Conservation (phyloP, 2,888 invertebrate species). For the Rhopalosiphum nymphaeae region DNA sequence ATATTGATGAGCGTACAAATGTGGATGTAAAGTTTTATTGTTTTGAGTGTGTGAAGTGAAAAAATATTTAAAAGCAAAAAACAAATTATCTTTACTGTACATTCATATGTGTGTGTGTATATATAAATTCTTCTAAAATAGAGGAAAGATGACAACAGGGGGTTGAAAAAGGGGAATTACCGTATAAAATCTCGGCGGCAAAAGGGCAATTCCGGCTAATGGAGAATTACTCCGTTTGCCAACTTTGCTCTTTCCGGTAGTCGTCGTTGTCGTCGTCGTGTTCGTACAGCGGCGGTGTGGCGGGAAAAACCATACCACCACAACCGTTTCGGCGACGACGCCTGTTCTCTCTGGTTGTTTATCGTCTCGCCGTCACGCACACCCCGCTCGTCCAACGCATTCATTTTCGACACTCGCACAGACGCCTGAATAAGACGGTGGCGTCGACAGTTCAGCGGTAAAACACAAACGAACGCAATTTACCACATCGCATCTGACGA, state of each 20-base stretch:
- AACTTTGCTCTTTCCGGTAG: constrained; percentile 63
- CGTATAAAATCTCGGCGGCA: constrained; percentile 46
- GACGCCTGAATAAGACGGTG: not conserved
- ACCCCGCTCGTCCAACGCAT: not conserved
- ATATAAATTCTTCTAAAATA: not conserved
- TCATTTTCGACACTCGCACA: not conserved
- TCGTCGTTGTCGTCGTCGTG: not conserved
- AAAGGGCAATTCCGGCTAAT: constrained; percentile 62
- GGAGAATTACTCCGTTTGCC: constrained; percentile 62
- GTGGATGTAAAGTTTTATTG: not conserved
- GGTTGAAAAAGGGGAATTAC: not conserved
- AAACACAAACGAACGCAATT: not conserved
- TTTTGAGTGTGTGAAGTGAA: not conserved
- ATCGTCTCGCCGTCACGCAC: not conserved
- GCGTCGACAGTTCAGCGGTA: not conserved
- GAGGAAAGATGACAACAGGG: not conserved
- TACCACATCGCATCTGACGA: not conserved
- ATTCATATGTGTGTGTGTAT: not conserved
- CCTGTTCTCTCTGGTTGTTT: not conserved
- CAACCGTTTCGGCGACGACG: constrained; percentile 42
- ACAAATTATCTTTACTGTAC: not conserved
- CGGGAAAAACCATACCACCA: constrained; percentile 21
- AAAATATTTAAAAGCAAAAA: constrained; percentile 12
- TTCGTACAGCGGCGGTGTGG: not conserved
- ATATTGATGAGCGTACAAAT: not conserved